Evolutionary conservation across 2,888 invertebrate species (phyloP), one percentile per base, ranked within the genome.

Genomic region (Chironomus tentans): DNA sequence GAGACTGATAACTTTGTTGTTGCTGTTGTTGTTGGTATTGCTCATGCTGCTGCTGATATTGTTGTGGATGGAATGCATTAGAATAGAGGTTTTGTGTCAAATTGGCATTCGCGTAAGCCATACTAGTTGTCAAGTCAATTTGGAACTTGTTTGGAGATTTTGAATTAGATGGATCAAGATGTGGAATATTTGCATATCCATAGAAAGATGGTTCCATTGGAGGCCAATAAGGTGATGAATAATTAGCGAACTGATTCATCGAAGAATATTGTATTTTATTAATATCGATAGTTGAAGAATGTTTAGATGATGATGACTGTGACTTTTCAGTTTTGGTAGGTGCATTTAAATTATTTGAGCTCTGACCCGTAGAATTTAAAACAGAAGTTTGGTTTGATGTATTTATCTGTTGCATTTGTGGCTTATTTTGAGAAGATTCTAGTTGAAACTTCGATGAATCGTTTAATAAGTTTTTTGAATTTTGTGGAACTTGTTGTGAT

Each of bases 221-320:
- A 80, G 90, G 88, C 86, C 89, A 89, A 79, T 90, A 90, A 69
- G 89, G 76, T 5, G 80, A 86, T 80, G 89, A 89, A 80, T 90
- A 90, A 80, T 90, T 90, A 1, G 90, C 89, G 72, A 90, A 86
- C 79, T 90, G 88, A 82, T 90, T 90, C 82, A 87, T 86, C 1
- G 77, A 76, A 1, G 87, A 82, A 79, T 88, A 89, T 79, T 90
- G 90, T 0, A 87, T 85, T 82, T 88, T 87, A 78, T 86, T 87
- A n/a, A 86, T 79, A 70, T 87, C 87, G 21, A 82, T 80, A 2
- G 83, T 79, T 12, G 82, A 18, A 13, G 56, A 12, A 38, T 76
- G 70, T 15, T 76, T 70, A 4, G 69, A 68, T 21, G 70, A 48
- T 47, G 69, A 68, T 21, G 70, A 48, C 61, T 5, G 61, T 28